Evolutionary conservation across 1,140 invertebrate genomes (phyloP).

Genomic region (Theocolax elegans): DNA sequence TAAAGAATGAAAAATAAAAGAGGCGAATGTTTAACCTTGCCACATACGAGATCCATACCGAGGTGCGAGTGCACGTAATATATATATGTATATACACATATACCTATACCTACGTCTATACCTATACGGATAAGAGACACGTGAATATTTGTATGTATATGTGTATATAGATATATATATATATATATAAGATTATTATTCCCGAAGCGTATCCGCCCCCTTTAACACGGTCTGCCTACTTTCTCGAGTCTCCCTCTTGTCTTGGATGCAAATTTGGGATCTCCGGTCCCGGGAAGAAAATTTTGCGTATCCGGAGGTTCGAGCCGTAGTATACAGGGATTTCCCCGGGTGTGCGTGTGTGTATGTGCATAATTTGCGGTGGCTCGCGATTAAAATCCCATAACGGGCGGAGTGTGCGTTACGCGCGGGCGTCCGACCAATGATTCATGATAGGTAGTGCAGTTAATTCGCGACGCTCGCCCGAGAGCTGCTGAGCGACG

Average conservation of each 20-base stretch:
- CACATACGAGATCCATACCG: too few relatives aligned
- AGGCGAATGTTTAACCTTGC: slow-evolving; percentile 23
- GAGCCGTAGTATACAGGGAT: too few relatives aligned
- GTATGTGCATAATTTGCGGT: slow-evolving; percentile 12
- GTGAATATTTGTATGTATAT: neutral
- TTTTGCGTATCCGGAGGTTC: neutral
- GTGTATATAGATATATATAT: neutral
- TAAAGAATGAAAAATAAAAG: slow-evolving; percentile 31
- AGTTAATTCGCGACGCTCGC: slow-evolving; percentile 50
- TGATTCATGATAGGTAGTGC: slow-evolving; percentile 56
- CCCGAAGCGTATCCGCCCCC: slow-evolving; percentile 15
- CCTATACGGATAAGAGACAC: neutral
- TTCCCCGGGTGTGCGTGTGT: too few relatives aligned
- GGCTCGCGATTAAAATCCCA: slow-evolving; percentile 55
- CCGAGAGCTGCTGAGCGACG: slow-evolving; percentile 2
- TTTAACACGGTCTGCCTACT: slow-evolving; percentile 8
- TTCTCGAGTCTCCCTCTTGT: too few relatives aligned
- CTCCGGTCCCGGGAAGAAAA: slow-evolving; percentile 6
- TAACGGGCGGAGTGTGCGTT: slow-evolving; percentile 42
- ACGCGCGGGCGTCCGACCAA: slow-evolving; percentile 27
- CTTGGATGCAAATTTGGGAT: too few relatives aligned
- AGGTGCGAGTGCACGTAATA: too few relatives aligned
- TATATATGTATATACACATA: neutral
- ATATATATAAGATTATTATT: slow-evolving; percentile 34
- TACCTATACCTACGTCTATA: neutral